Base-by-base conservation (phyloP, 2,113 vertebrate genomes). In the Petroica traversi region DNA sequence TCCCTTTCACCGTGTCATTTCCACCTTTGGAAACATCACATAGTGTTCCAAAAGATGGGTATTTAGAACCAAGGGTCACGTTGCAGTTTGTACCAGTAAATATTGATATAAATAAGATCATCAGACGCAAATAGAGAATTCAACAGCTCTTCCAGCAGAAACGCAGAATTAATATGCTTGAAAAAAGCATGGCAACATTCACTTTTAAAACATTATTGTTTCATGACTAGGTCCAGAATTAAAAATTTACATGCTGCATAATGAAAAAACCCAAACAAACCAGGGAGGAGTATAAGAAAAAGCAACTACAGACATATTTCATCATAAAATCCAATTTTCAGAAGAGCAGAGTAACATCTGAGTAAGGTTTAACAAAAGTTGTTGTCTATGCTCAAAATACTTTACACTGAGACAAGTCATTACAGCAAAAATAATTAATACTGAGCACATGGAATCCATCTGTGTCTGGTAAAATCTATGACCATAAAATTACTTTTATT, bases 11-110 rank as follows among this genome's bases (percentile, higher is more conserved):
- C 29, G 63, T 55, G 68, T 49, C 82, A 92, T 61, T 93, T 96
- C 85, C 63, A 83, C 84, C 46, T 78, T 92, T 77, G 93, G 94
- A 83, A 95, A 93, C 87, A 88, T 77, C 82, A 96, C 93, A 95
- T 5, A 59, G 72, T 14, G n/a, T 93, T 94, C 93, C 72, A 26
- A 88, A 88, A 80, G 78, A 51, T 1, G 40, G 31, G 12, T 41
- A 71, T 87, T 86, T 82, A 78, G 66, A 94, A 89, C 19, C 20
- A 51, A 59, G 55, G 68, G 64, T 96, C 25, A 1, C 25, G 12
- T 68, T 94, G 88, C 92, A 77, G 85, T 55, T 83, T 67, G 31
- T 31, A 59, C 1, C 0, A 80, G 59, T 90, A 94, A 95, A 92
- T 74, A 90, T 8, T 59, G 85, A 77, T 29, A 48, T 67, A 80